phyloP scores from a whole-genome alignment of 1,140 invertebrate species.

The Gerris buenoi region DNA sequence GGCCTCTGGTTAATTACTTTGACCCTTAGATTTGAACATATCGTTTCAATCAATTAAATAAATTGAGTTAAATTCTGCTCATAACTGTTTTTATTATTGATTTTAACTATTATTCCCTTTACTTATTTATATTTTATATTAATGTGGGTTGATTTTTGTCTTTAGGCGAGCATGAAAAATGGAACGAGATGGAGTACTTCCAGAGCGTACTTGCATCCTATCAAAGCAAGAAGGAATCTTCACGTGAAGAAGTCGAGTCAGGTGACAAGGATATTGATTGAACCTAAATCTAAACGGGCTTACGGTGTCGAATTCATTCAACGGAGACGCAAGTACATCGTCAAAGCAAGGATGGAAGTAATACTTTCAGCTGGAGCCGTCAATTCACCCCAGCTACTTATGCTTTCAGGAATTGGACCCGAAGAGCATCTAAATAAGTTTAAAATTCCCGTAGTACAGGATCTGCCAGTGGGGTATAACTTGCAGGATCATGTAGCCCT shows the following conservation, averaged over 20 bases:
- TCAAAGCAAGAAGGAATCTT: conserved; percentile 43
- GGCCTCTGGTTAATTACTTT: no score
- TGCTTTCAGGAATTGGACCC: conserved; percentile 58
- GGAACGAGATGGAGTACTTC: conserved; percentile 56
- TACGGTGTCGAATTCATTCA: conserved; percentile 51
- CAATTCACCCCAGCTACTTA: conserved; percentile 49
- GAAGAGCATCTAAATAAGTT: conserved; percentile 31
- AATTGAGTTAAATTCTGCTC: no score
- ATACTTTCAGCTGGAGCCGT: conserved; percentile 48
- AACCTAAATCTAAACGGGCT: conserved; percentile 44
- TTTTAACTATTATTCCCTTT: background rate
- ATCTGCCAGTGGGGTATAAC: conserved; percentile 63
- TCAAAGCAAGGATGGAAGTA: conserved; percentile 58
- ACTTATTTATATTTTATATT: background rate
- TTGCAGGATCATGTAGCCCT: conserved; percentile 47
- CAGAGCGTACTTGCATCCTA: conserved; percentile 52
- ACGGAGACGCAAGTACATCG: conserved; percentile 48
- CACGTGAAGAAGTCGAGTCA: conserved; percentile 44
- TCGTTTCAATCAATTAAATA: no score
- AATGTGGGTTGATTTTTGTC: conserved; percentile 2
- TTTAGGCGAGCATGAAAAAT: conserved; percentile 42
- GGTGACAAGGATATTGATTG: conserved; percentile 59
- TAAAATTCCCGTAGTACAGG: conserved; percentile 38
- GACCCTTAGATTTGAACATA: no score
- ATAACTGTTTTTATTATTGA: no score